Base-by-base conservation (phyloP, 2,888 invertebrate species). In the Hirtodrosophila histrioides region DNA sequence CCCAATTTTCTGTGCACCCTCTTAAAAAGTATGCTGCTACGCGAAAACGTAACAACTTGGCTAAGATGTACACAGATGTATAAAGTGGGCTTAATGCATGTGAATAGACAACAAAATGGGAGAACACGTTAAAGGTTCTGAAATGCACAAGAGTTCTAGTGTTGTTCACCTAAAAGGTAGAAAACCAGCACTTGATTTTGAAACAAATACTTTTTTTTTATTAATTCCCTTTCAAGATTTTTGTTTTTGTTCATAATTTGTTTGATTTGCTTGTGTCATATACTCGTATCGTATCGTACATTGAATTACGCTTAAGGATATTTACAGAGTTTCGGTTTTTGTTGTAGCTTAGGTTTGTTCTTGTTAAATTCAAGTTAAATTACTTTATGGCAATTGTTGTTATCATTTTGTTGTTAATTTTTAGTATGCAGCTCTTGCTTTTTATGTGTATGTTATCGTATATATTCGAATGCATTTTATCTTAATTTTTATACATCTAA, bases 311-410 rank as follows among this genome's bases (percentile, higher is more conserved):
- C 74, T 87, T 85, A 85, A 82, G 78, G 72, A 76, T 87, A 87
- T 87, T 82, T 87, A 87, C 87, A 87, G 74, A 76, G 56, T 67
- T 79, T 69, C 31, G 35, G 7, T 74, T 7, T 56, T 57, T 57
- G 40, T 45, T 53, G 23, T 50, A 56, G 27, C 29, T 55, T 41
- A 43, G 23, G 62, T 69, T 61, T 46, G 17, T 49, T 44, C 46
- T 62, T 53, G 54, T 61, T 85, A 72, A 78, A 74, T 88, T 89
- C 80, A 83, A 88, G 66, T 88, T 69, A 80, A 78, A 69, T 89
- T 83, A 86, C 70, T 72, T 82, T 80, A 89, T 86, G 89, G 89
- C 89, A 79, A 86, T 86, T 80, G 63, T 49, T 58, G 33, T 50
- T 45, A 0, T 39, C 35, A 24, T 62, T 27, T 11, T 72, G 51